Evolutionary conservation across 1,140 invertebrate genomes (phyloP).

Genomic region (Diorhabda carinulata): DNA sequence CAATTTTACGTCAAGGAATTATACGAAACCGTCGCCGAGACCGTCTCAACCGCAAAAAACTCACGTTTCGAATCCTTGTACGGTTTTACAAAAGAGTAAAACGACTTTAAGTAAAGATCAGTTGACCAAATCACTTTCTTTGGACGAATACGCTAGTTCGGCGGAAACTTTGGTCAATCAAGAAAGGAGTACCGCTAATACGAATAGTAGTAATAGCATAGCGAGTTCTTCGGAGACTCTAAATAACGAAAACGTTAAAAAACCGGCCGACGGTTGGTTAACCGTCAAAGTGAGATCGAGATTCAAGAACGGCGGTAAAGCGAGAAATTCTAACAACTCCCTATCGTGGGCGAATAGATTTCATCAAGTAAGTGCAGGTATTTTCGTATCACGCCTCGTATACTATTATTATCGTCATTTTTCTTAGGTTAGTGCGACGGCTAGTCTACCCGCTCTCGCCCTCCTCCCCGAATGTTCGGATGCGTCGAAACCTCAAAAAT

Average conservation of each 20-base stretch:
- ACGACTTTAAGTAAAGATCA: conserved; percentile 35
- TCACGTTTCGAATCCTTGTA: conserved; percentile 10
- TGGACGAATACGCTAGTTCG: conserved; percentile 48
- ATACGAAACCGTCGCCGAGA: conserved; percentile 6
- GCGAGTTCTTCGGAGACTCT: conserved; percentile 56
- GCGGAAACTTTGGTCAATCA: conserved; percentile 54
- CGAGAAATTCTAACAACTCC: conserved; percentile 41
- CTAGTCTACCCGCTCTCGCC: conserved; percentile 59
- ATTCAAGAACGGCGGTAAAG: conserved; percentile 46
- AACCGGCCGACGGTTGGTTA: conserved; percentile 61
- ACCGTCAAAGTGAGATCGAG: conserved; percentile 60
- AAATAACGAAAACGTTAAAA: conserved; percentile 50
- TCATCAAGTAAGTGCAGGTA: conserved; percentile 52
- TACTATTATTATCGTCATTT: background rate
- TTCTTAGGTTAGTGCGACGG: conserved; percentile 53
- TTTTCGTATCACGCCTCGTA: background rate
- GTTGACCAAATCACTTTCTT: conserved; percentile 31
- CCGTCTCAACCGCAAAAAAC: background rate
- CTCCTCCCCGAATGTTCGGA: conserved; percentile 49
- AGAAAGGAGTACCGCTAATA: conserved; percentile 51
- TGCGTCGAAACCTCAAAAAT: conserved; percentile 24
- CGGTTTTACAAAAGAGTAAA: conserved; percentile 32
- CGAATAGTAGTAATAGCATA: conserved; percentile 52
- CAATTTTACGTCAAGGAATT: background rate
- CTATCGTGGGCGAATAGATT: conserved; percentile 63